Conservation (phyloP, 2,888 invertebrate species). For the Falcaria lacertinaria region DNA sequence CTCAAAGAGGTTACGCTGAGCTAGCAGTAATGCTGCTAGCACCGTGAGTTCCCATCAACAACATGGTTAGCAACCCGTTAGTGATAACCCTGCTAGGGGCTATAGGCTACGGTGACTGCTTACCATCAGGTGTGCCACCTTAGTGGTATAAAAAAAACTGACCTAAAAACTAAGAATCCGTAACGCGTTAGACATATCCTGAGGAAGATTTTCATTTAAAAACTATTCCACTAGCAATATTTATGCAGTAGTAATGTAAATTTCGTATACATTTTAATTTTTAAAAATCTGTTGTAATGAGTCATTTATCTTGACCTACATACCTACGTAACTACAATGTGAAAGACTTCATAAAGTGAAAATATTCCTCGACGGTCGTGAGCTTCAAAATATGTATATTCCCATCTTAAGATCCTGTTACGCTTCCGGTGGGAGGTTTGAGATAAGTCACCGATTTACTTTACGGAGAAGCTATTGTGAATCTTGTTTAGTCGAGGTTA, state of each 20-base stretch:
- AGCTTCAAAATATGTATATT: background rate
- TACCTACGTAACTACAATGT: background rate
- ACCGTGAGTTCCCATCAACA: no score
- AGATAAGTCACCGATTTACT: background rate
- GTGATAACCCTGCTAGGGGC: no score
- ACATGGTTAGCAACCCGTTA: no score
- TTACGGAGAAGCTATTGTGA: background rate
- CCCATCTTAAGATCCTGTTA: background rate
- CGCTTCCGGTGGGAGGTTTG: background rate
- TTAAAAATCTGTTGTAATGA: background rate
- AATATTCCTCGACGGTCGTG: background rate
- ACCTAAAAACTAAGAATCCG: no score
- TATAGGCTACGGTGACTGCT: no score
- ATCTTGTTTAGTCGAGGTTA: no score
- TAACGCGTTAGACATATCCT: background rate
- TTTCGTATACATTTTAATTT: background rate
- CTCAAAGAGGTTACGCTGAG: no score
- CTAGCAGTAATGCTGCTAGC: no score
- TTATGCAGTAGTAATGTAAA: background rate
- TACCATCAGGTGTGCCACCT: no score
- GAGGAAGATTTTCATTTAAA: background rate
- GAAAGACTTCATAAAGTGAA: background rate
- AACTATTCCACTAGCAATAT: background rate
- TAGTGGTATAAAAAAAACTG: no score
- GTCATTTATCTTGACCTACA: background rate